These are phyloP conservation scores for Andricus quercusramuli DNA, from an alignment of 2,888 invertebrate genomes.

Conservation along the genomic window DNA sequence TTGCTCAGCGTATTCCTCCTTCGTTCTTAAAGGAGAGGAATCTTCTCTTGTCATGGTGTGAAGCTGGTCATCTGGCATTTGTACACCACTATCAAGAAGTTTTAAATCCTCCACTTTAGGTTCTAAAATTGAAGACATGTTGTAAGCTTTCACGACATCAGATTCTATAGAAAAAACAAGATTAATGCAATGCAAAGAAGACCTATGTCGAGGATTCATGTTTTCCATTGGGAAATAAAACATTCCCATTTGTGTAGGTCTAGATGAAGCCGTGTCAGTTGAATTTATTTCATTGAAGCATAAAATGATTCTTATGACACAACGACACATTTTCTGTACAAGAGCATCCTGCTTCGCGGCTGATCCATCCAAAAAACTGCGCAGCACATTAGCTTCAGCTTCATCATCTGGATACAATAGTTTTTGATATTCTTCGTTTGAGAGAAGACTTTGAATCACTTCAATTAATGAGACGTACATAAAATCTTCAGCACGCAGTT, in stretches of 20 bases:
- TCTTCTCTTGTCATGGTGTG: slow-evolving; percentile 16
- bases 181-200: slow-evolving; percentile 36
- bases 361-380: neutral
- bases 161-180: slow-evolving; percentile 30
- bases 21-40: slow-evolving; percentile 7
- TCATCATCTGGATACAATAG: too few relatives aligned
- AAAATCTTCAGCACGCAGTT: too few relatives aligned
- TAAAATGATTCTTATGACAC: neutral
- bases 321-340: too few relatives aligned
- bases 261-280: neutral
- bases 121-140: slow-evolving; percentile 5
- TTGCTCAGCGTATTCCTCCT: slow-evolving; percentile 20
- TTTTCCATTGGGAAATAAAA: slow-evolving; percentile 1
- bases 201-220: slow-evolving; percentile 26
- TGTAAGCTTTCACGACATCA: neutral
- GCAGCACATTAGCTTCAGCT: neutral
- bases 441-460: too few relatives aligned
- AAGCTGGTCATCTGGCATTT: neutral
- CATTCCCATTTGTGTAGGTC: slow-evolving; percentile 17
- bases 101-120: slow-evolving; percentile 25
- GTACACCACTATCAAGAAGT: slow-evolving; percentile 11
- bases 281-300: slow-evolving; percentile 10
- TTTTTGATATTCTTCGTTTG: too few relatives aligned
- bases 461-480: too few relatives aligned
- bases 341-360: neutral